Evolutionary conservation across 2,797 vertebrate species (phyloP).

Genomic region (Podargus strigoides): DNA sequence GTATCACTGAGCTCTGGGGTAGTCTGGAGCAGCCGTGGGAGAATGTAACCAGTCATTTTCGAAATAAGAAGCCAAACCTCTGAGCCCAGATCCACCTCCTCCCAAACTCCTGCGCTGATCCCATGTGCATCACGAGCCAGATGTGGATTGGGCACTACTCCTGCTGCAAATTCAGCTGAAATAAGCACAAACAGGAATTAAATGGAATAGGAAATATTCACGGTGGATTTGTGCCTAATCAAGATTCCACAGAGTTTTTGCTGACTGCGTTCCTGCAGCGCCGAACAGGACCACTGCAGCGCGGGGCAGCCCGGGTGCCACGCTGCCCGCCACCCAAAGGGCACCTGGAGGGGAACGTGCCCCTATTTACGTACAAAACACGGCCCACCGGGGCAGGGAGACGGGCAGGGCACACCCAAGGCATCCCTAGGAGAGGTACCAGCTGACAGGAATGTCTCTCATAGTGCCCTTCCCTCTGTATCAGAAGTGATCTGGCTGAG

Average conservation of each 20-base stretch:
- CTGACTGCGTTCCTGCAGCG: not conserved
- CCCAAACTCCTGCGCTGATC: not conserved
- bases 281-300: not conserved
- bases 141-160: constrained; percentile 1
- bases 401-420: not conserved
- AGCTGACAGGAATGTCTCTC: constrained; percentile 29
- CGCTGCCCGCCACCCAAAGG: not conserved
- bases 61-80: constrained; percentile 45
- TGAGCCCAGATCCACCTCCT: constrained; percentile 27
- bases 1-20: not conserved
- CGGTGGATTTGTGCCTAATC: not conserved
- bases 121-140: not conserved
- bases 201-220: not conserved
- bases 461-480: constrained; percentile 44
- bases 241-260: not conserved
- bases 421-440: not conserved
- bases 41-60: constrained; percentile 15
- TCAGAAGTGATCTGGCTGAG: constrained; percentile 52
- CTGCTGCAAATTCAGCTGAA: constrained; percentile 23
- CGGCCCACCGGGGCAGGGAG: not conserved
- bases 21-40: constrained; percentile 44
- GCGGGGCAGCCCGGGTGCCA: not conserved
- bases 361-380: not conserved
- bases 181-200: not conserved
- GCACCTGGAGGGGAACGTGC: not conserved